Conservation (phyloP, 1,140 invertebrate genomes). For the Gryllus bimaculatus region DNA sequence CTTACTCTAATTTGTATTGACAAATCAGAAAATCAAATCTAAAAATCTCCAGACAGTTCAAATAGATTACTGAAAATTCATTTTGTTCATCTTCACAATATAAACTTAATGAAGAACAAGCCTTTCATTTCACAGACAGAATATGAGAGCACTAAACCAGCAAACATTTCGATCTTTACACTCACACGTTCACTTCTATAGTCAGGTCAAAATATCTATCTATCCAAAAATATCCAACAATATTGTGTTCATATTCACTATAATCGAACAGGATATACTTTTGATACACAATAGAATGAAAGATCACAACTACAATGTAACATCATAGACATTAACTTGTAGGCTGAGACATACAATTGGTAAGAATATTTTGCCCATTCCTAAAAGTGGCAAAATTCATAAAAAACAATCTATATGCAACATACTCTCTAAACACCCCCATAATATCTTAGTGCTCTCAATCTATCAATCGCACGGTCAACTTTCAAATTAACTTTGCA, state of each 20-base stretch:
- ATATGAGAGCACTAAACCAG: neutral
- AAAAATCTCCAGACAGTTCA: no score
- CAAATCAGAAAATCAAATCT: no score
- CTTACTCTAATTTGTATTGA: neutral
- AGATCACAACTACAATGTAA: neutral
- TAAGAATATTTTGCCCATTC: neutral
- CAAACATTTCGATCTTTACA: neutral
- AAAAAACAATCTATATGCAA: constrained; percentile 7
- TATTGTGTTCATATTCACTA: neutral
- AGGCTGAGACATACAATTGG: neutral
- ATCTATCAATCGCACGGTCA: neutral
- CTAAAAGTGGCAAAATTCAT: neutral
- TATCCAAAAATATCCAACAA: neutral
- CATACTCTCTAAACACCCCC: neutral
- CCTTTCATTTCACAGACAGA: no score
- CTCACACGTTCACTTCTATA: neutral
- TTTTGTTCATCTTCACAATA: no score
- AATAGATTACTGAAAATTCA: no score
- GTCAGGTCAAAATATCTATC: neutral
- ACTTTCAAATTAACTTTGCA: neutral
- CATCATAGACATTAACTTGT: neutral
- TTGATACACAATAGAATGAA: neutral
- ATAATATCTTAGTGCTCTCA: neutral
- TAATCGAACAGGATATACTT: neutral
- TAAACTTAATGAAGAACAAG: no score